phyloP scores from a whole-genome alignment of 2,113 vertebrate species.

The Callopanchax toddi region DNA sequence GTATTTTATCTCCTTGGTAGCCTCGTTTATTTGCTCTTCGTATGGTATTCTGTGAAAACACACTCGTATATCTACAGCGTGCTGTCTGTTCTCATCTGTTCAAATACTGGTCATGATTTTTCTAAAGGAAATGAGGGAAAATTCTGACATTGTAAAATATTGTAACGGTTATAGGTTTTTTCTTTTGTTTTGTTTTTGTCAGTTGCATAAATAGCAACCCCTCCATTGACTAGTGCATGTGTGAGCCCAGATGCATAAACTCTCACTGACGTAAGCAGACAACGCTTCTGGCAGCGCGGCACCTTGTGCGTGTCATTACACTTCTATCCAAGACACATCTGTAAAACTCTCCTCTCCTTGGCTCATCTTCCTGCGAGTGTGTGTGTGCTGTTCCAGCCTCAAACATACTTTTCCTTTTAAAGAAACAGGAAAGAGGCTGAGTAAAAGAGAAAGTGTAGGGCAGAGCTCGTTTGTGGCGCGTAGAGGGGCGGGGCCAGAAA shows the following conservation, averaged over 20 bases:
- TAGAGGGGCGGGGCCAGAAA: conserved; percentile 13
- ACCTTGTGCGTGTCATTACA: conserved; percentile 13
- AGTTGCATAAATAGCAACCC: not conserved
- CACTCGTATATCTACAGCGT: not conserved
- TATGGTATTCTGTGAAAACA: not conserved
- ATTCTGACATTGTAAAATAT: not conserved
- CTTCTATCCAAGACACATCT: conserved; percentile 47
- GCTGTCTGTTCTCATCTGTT: not conserved
- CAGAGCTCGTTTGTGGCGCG: conserved; percentile 2
- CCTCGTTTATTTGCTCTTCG: not conserved
- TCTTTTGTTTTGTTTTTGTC: not conserved
- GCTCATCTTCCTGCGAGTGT: conserved; percentile 24
- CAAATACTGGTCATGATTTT: not conserved
- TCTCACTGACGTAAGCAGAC: not conserved
- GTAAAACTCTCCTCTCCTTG: conserved; percentile 49
- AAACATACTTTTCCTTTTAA: conserved; percentile 78
- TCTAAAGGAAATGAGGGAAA: not conserved
- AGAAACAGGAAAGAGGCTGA: conserved; percentile 40
- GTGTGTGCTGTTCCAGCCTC: conserved; percentile 38
- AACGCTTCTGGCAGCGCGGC: conserved; percentile 3
- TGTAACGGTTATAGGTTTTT: not conserved
- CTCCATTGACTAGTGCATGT: not conserved
- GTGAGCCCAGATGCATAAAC: conserved; percentile 1
- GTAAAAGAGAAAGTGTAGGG: conserved; percentile 2
- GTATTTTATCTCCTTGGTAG: not conserved